Base-by-base conservation (phyloP, 2,888 invertebrate genomes). In the Cheilosia variabilis region DNA sequence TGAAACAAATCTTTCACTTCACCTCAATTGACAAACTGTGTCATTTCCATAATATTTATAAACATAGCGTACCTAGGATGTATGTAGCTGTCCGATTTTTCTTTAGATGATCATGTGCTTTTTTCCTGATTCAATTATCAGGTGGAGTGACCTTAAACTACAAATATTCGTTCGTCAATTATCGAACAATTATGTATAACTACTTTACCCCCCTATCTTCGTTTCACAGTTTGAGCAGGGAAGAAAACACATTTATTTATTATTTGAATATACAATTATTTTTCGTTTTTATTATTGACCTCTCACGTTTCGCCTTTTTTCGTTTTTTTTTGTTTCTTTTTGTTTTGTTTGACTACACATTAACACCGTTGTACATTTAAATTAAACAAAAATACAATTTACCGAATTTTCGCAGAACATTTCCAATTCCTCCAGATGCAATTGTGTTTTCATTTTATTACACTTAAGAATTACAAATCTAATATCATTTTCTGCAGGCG, bases 211-310 rank as follows among this genome's bases (percentile, higher is more conserved):
- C 31, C 2, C 2, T 34, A 34, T 34, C 9, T 10, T 34, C 34
- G 34, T 10, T 3, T 15, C 6, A 43, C n/a, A n/a, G 7, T 4
- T 24, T 13, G 15, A 53, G 34, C 22, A 15, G 13, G 1, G 1
- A 68, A 31, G 1, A 66, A 76, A 45, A 47, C 66, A 57, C 37
- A 62, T 52, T 19, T 5, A 1, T 52, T 37, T 58, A 71, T 52
- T 72, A 37, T 43, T 71, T 68, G 57, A 71, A 77, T 82, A 77
- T 82, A 82, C 82, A 82, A 77, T 77, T 57, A 62, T 57, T 71
- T 77, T 71, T 69, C 52, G 71, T 53, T 71, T 77, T 82, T 82
- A 82, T 80, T 80, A 75, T 82, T 82, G 57, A 82, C 65, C 77
- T 65, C 71, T 78, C 77, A 82, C 77, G 41, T 66, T 77, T 71